Percentiles rank a stretch among this genome's conserved stretches.
Conservation (phyloP, 1,140 invertebrate species). For the Trissolcus basalis region DNA sequence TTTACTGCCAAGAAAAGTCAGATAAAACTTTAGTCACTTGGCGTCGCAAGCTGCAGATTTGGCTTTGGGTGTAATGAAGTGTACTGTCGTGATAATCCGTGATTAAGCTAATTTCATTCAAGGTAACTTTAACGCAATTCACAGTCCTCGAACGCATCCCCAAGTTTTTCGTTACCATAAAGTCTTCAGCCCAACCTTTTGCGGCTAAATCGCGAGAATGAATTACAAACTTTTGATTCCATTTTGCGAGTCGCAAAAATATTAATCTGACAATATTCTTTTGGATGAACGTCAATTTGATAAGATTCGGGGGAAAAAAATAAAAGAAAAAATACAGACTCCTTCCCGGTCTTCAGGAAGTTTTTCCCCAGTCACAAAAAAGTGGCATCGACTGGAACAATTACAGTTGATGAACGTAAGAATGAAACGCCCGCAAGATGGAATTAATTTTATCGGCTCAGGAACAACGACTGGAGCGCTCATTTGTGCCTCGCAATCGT, state of each 20-base stretch:
- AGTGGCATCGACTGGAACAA: conserved; percentile 6
- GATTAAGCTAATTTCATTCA: conserved; percentile 68
- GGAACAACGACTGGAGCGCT: conserved; percentile 10
- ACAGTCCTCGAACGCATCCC: conserved; percentile 43
- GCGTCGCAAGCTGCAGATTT: conserved; percentile 46
- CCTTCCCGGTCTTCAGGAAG: too few relatives aligned
- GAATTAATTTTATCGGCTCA: conserved; percentile 66
- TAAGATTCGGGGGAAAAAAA: too few relatives aligned
- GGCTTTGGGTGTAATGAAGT: conserved; percentile 65
- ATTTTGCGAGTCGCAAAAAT: conserved; percentile 44
- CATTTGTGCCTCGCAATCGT: conserved; percentile 32
- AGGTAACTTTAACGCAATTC: conserved; percentile 55
- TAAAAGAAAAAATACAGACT: too few relatives aligned
- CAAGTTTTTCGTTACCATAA: conserved; percentile 50
- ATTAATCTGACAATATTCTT: conserved; percentile 36
- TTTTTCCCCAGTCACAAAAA: too few relatives aligned
- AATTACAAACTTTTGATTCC: conserved; percentile 49
- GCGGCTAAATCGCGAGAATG: conserved; percentile 45
- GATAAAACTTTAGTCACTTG: conserved; percentile 64
- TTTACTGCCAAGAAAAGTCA: conserved; percentile 63
- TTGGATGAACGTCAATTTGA: too few relatives aligned
- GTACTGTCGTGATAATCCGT: conserved; percentile 64
- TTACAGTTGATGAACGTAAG: conserved; percentile 36
- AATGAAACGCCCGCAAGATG: conserved; percentile 56
- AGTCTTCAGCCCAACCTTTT: conserved; percentile 38